Conservation (phyloP, 2,797 vertebrate genomes). For the Platyrinchus mystaceus region DNA sequence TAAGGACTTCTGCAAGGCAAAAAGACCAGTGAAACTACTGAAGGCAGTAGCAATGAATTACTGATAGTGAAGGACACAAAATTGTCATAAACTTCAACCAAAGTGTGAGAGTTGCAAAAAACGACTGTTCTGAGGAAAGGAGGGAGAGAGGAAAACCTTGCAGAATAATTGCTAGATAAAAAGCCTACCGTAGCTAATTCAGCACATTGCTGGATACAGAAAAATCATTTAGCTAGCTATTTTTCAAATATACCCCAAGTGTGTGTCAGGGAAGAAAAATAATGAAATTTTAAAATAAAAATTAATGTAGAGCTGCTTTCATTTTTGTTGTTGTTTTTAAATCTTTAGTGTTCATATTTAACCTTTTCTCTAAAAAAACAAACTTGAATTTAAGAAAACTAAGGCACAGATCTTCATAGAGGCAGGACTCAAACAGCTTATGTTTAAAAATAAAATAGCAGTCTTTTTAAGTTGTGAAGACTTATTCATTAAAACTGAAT, state of each 20-base stretch:
- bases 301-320: not conserved
- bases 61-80: not conserved
- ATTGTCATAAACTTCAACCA: not conserved
- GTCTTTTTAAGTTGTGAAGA: slow-evolving; percentile 29
- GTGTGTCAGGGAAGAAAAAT: not conserved
- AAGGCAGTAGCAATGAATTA: not conserved
- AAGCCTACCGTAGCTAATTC: slow-evolving; percentile 20
- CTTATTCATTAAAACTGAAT: slow-evolving; percentile 44
- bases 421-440: slow-evolving; percentile 25
- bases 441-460: slow-evolving; percentile 50
- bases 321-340: not conserved
- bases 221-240: not conserved
- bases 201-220: slow-evolving; percentile 12
- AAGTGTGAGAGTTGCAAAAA: slow-evolving; percentile 9
- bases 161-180: slow-evolving; percentile 23
- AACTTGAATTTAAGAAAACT: slow-evolving; percentile 23
- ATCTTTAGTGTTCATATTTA: not conserved
- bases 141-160: not conserved
- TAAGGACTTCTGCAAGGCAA: not conserved
- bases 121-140: not conserved
- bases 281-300: not conserved
- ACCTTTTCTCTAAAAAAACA: slow-evolving; percentile 21
- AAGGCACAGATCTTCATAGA: slow-evolving; percentile 2
- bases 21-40: not conserved
- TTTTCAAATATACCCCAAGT: not conserved